Percentiles rank a stretch among this genome's conserved stretches.
Evolutionary conservation across 1,140 invertebrate genomes (phyloP).

Genomic region (Centruroides vittatus): DNA sequence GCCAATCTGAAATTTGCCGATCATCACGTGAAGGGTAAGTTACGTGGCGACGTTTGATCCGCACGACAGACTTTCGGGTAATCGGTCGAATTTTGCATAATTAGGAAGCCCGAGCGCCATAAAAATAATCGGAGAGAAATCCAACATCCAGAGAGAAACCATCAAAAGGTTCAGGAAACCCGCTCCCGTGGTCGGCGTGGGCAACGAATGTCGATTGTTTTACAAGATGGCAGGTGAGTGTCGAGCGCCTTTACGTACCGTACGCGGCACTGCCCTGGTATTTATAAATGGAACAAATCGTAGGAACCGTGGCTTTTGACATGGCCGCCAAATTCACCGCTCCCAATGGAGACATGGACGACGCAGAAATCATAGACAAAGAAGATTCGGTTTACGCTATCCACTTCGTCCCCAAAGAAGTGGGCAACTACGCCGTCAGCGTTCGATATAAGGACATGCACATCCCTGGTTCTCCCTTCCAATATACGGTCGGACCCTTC

Average conservation of each 20-base stretch:
- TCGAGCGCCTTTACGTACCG: background rate
- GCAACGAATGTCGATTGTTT: constrained; percentile 75
- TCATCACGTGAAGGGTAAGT: constrained; percentile 79
- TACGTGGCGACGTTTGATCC: background rate
- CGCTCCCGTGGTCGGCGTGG: constrained; percentile 84
- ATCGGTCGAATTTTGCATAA: constrained; percentile 37
- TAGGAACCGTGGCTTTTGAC: constrained; percentile 51
- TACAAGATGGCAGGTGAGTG: constrained; percentile 68
- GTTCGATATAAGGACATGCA: constrained; percentile 94
- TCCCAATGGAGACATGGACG: constrained; percentile 75
- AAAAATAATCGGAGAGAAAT: constrained; percentile 70
- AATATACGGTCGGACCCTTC: constrained; percentile 50
- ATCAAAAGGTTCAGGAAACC: constrained; percentile 80
- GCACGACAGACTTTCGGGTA: background rate
- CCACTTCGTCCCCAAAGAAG: constrained; percentile 91
- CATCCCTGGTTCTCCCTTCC: constrained; percentile 55
- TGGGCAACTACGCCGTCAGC: constrained; percentile 90
- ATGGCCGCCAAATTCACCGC: constrained; percentile 80
- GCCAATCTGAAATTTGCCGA: constrained; percentile 95
- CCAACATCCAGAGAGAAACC: constrained; percentile 73
- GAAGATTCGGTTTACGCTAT: constrained; percentile 90
- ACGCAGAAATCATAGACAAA: constrained; percentile 76
- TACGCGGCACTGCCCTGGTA: too few species aligned
- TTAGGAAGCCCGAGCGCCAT: constrained; percentile 79
- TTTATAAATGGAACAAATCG: background rate